Percentiles rank a stretch among this genome's conserved stretches.
Conservation (phyloP, 1,140 invertebrate genomes). For the Hestina assimilis region DNA sequence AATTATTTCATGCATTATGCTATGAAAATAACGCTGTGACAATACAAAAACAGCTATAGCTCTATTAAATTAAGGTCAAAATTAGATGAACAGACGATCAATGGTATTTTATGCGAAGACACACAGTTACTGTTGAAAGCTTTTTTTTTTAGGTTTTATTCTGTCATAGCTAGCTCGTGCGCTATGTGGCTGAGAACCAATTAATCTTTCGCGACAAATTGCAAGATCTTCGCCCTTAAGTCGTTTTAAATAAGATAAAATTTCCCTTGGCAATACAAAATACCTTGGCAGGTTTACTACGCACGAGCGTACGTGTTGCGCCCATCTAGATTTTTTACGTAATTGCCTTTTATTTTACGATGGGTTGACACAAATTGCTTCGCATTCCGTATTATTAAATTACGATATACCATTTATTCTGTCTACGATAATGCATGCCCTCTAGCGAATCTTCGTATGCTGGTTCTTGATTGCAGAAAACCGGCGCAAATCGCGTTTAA, state of each 20-base stretch:
- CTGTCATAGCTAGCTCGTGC: slow-evolving; percentile 5
- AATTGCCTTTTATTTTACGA: slow-evolving; percentile 17
- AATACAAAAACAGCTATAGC: slow-evolving; percentile 21
- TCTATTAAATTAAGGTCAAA: slow-evolving; percentile 10
- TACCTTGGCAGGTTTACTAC: slow-evolving; percentile 31
- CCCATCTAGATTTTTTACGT: slow-evolving; percentile 11
- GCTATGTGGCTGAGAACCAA: background rate
- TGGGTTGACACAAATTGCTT: slow-evolving; percentile 24
- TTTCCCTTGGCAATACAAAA: slow-evolving; percentile 26
- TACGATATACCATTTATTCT: slow-evolving; percentile 12
- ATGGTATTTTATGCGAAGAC: slow-evolving; percentile 24
- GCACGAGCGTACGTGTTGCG: slow-evolving; percentile 10
- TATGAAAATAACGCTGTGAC: slow-evolving; percentile 25
- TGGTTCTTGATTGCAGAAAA: background rate
- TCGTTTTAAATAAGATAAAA: slow-evolving; percentile 5
- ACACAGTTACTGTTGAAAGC: slow-evolving; percentile 10
- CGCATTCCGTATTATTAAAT: slow-evolving; percentile 24
- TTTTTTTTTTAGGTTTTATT: slow-evolving; percentile 1
- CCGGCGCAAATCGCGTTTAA: slow-evolving; percentile 1
- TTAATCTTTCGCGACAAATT: background rate
- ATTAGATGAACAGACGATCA: slow-evolving; percentile 15
- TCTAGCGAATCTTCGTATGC: slow-evolving; percentile 5
- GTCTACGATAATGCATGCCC: slow-evolving; percentile 17
- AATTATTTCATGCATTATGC: slow-evolving; percentile 40
- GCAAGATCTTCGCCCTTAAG: background rate